phyloP scores from a whole-genome alignment of 2,797 vertebrate genomes.

The Coluber constrictor region DNA sequence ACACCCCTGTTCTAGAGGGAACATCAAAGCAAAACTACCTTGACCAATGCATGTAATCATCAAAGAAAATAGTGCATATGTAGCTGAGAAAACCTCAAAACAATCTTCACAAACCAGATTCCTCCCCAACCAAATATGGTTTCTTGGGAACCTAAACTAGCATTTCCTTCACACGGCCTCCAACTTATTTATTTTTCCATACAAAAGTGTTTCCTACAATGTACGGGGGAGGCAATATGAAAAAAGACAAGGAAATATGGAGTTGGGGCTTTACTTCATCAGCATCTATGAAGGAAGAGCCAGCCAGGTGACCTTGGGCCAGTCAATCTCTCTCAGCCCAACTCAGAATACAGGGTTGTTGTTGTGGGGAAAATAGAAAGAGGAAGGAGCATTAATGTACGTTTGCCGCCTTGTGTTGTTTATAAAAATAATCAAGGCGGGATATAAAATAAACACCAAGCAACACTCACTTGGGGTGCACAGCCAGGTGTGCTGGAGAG shows the following conservation, averaged over 20 bases:
- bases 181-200: neutral
- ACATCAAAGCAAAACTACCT: neutral
- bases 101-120: neutral
- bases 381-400: neutral
- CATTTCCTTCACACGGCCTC: neutral
- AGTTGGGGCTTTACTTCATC: neutral
- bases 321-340: neutral
- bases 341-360: neutral
- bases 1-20: neutral
- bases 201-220: neutral
- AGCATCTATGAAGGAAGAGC: neutral
- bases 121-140: neutral
- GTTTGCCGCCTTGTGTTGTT: neutral
- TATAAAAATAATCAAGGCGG: neutral
- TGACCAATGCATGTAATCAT: neutral
- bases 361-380: neutral
- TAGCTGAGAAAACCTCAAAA: neutral
- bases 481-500: neutral
- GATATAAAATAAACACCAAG: neutral
- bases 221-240: neutral
- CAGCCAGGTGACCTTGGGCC: no score
- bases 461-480: neutral
- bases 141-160: neutral
- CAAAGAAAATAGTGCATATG: neutral
- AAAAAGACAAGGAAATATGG: neutral